Conservation (phyloP, 2,888 invertebrate genomes). For the Megaustenia siamemsis region DNA sequence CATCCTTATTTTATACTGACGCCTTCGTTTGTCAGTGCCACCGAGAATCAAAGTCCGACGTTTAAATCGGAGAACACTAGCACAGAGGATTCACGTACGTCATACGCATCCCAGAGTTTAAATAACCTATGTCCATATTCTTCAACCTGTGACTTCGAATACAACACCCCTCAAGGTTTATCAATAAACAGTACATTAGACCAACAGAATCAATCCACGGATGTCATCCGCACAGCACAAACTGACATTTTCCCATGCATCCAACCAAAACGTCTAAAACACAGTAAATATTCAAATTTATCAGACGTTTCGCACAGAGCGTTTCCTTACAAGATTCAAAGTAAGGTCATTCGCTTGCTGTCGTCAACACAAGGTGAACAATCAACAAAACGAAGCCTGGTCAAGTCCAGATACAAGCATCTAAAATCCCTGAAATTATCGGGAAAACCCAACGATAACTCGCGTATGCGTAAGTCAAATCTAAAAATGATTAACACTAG, state of each 20-base stretch:
- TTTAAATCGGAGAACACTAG: not conserved
- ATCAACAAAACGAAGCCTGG: too few relatives aligned
- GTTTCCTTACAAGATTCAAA: not conserved
- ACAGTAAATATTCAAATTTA: not conserved
- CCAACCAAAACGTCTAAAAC: not conserved
- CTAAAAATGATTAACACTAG: not conserved
- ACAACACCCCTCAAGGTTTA: too few relatives aligned
- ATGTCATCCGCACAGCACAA: not conserved
- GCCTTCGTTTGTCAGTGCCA: not conserved
- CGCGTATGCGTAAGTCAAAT: too few relatives aligned
- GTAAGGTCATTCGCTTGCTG: slow-evolving; percentile 1
- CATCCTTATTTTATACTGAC: slow-evolving; percentile 16
- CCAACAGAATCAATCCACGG: not conserved
- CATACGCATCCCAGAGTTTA: not conserved
- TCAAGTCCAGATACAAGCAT: not conserved
- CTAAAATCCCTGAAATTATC: not conserved
- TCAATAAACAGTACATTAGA: not conserved
- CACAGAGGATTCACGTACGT: not conserved
- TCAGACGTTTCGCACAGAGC: not conserved
- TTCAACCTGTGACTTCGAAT: not conserved
- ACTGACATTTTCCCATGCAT: not conserved
- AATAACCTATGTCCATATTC: not conserved
- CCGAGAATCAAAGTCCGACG: not conserved
- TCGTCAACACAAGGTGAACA: not conserved
- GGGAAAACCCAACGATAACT: not conserved